Base-by-base conservation (phyloP, 2,797 vertebrate genomes). In the Iguana delicatissima region DNA sequence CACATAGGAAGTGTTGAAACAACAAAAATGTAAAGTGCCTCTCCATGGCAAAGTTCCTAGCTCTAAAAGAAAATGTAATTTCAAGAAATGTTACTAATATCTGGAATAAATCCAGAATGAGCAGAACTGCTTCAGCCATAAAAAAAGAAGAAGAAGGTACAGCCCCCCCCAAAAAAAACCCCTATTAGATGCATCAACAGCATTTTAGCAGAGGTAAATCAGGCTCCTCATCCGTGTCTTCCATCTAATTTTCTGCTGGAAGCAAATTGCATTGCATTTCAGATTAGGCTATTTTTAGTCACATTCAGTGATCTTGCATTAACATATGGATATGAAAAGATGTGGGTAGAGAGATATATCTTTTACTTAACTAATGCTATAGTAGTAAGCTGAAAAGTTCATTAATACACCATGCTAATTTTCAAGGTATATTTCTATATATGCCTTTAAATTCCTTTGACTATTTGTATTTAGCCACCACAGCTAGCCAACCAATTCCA, bases 191-290 rank as follows among this genome's bases (percentile, higher is more conserved):
- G 42, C 12, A 86, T 7, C 26, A 94, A 10, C 50, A 91, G 32
- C n/a, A 91, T 92, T 91, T 89, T 42, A 91, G 42, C 55, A 92
- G 89, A 91, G 83, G 86, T 89, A 94, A 93, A 92, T 94, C 52
- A 89, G 22, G 4, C 42, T 88, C 20, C 16, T 14, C 12, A 62
- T 79, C 89, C 88, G 57, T 67, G 72, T 89, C 83, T 10, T 94
- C 73, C 91, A 46, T 86, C 89, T 92, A 89, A 80, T 93, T 95
- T 91, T 93, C 81, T 85, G 35, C 0, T 81, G 72, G 62, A 91
- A 88, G 20, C 74, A 89, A 94, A 91, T 32, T 88, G 1, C 52
- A 29, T 35, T 91, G 62, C 82, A 79, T 91, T 93, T 95, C 57
- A 80, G 80, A 86, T 90, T 42, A 87, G 74, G 90, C 42, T 89